Evolutionary conservation across 35 echinoderm and acorn worm genomes (phyloP).

Genomic region (Apostichopus californicus): DNA sequence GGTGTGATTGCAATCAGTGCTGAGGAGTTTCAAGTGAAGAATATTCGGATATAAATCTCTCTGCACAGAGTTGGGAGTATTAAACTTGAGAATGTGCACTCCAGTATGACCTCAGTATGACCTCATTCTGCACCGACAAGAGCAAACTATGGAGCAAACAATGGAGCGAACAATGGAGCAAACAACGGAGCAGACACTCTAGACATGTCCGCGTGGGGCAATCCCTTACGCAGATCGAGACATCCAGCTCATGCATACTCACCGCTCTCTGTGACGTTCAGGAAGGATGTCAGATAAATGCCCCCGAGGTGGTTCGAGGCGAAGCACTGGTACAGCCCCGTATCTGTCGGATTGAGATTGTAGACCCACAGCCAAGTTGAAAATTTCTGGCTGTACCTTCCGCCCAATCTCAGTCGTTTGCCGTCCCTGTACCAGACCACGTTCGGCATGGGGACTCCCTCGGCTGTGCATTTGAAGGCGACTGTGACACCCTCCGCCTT

Average conservation of each 20-base stretch:
- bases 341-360: background rate
- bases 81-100: too few species aligned
- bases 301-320: constrained; percentile 14
- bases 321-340: constrained; percentile 39
- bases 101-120: too few species aligned
- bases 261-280: background rate
- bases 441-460: background rate
- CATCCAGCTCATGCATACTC: background rate
- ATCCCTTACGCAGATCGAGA: too few species aligned
- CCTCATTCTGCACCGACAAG: too few species aligned
- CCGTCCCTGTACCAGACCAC: constrained; percentile 33
- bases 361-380: constrained; percentile 10
- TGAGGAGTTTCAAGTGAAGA: too few species aligned
- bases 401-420: background rate
- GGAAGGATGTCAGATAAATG: background rate
- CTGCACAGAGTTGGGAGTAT: too few species aligned
- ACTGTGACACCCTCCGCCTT: background rate
- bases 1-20: too few species aligned
- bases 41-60: too few species aligned
- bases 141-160: too few species aligned
- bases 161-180: too few species aligned
- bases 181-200: too few species aligned
- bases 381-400: background rate
- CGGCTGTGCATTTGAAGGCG: background rate
- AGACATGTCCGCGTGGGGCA: too few species aligned